Conservation (phyloP, 2,888 invertebrate genomes). For the Yponomeuta malinellus region DNA sequence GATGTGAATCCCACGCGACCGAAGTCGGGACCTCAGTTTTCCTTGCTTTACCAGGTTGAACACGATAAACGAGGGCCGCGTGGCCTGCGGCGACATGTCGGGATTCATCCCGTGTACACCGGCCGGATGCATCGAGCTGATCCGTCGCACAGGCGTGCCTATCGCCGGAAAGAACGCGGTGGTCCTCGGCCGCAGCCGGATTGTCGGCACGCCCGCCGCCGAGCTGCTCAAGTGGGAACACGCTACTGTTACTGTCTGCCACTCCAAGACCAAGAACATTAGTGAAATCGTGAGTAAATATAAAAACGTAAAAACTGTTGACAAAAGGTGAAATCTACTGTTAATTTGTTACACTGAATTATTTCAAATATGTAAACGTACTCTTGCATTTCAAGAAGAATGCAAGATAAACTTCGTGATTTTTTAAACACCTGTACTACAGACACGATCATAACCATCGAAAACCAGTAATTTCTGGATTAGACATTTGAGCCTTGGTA, state of each 20-base stretch:
- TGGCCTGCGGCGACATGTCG: constrained; percentile 90
- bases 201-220: constrained; percentile 96
- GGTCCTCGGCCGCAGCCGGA: constrained; percentile 97
- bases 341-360: no score
- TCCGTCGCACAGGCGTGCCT: constrained; percentile 84
- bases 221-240: constrained; percentile 97
- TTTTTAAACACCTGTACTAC: no score
- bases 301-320: no score
- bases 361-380: no score
- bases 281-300: constrained; percentile 77
- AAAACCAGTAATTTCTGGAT: not conserved
- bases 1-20: no score
- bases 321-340: no score
- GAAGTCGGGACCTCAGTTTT: no score
- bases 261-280: constrained; percentile 93
- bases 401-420: no score
- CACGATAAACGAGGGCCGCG: constrained; percentile 94
- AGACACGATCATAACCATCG: not conserved
- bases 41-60: constrained; percentile 77
- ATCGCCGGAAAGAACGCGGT: constrained; percentile 92
- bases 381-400: no score
- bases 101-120: constrained; percentile 98
- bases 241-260: constrained; percentile 97
- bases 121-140: constrained; percentile 94
- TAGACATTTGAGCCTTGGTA: not conserved